A percentile compares a stretch with the other conserved stretches of the same genome.
Conservation (phyloP, 2,113 vertebrate species). For the Oncorhynchus nerka region DNA sequence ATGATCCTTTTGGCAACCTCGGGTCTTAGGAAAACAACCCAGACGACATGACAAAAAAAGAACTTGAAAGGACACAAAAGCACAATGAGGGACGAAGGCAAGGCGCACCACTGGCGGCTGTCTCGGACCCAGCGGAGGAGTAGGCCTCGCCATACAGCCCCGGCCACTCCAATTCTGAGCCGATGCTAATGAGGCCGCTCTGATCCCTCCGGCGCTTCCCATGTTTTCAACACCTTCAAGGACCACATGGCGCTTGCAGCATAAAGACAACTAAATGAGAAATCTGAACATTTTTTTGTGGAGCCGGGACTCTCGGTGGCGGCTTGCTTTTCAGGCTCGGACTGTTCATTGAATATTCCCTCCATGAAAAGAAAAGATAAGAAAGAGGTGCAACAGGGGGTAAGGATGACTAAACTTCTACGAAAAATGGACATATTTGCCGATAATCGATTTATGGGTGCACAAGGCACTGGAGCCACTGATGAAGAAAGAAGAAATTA, state of each 20-base stretch:
- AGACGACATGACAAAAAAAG: constrained; percentile 69
- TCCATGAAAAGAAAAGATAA: constrained; percentile 55
- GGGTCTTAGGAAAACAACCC: constrained; percentile 81
- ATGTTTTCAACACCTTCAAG: constrained; percentile 99
- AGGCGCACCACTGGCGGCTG: constrained; percentile 84
- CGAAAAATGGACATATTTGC: constrained; percentile 48
- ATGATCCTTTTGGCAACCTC: constrained; percentile 87
- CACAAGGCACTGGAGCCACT: constrained; percentile 32
- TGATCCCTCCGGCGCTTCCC: constrained; percentile 98
- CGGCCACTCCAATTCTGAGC: constrained; percentile 92
- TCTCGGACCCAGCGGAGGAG: constrained; percentile 79
- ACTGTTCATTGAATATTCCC: constrained; percentile 86
- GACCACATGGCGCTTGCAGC: constrained; percentile 98
- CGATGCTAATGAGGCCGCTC: constrained; percentile 98
- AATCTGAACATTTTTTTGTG: constrained; percentile 86
- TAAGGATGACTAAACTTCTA: constrained; percentile 63
- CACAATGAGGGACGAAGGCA: constrained; percentile 83
- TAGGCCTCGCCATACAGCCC: constrained; percentile 86
- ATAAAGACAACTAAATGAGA: constrained; percentile 99
- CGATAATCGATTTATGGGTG: constrained; percentile 55
- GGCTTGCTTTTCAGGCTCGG: constrained; percentile 85
- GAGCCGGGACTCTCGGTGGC: constrained; percentile 75
- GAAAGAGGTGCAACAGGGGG: constrained; percentile 84
- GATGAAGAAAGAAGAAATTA: constrained; percentile 12
- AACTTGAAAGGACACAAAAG: constrained; percentile 86